Percentiles rank a stretch among this genome's conserved stretches.
These are phyloP conservation scores for Nanorana parkeri DNA, from an alignment of 2,113 vertebrate genomes.

Conservation along the genomic window DNA sequence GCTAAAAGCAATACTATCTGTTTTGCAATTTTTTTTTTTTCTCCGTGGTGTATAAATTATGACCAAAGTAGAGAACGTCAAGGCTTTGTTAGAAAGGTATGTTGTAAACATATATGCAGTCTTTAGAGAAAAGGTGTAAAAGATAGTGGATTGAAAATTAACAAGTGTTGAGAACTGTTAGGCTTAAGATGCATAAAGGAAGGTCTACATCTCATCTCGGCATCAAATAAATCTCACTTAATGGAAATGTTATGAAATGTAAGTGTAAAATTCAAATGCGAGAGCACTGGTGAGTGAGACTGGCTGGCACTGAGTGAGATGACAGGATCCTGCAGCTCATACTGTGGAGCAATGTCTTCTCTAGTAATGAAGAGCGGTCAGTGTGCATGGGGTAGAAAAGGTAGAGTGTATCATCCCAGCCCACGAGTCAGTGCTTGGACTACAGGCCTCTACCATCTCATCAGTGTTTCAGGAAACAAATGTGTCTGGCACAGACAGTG, in stretches of 20 bases:
- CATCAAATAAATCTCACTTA: conserved; percentile 48
- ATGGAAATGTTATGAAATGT: conserved; percentile 41
- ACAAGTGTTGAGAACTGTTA: no score
- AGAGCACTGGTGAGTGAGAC: conserved; percentile 34
- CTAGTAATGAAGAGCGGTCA: not conserved
- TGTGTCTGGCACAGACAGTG: not conserved
- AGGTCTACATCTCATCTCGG: not conserved
- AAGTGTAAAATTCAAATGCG: conserved; percentile 47
- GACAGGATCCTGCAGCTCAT: conserved; percentile 21
- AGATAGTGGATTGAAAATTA: no score
- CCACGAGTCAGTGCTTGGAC: not conserved
- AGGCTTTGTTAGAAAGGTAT: no score
- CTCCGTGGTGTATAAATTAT: no score
- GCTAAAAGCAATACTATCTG: no score
- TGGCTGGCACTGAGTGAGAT: conserved; percentile 41
- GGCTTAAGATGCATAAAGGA: no score
- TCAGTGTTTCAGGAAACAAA: not conserved
- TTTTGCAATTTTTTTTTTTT: no score
- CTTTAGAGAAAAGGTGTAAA: no score
- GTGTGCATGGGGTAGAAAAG: not conserved
- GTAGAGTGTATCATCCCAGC: not conserved
- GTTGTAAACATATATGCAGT: no score
- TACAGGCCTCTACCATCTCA: not conserved
- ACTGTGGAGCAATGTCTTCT: conserved; percentile 1
- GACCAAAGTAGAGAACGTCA: no score